Conservation (phyloP, 2,797 vertebrate genomes). For the Miichthys miiuy region DNA sequence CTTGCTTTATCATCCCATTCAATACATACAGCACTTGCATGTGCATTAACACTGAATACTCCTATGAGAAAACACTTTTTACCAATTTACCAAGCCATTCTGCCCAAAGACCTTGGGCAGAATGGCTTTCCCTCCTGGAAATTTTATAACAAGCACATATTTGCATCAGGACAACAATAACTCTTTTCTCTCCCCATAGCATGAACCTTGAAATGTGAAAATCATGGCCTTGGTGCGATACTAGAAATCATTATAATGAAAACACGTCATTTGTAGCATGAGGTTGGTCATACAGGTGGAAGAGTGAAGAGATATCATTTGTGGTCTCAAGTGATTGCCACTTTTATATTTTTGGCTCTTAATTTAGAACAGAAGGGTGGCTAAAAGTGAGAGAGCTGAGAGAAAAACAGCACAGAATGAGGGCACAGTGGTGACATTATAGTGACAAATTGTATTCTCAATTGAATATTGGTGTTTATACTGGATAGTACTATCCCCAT, state of each 20-base stretch:
- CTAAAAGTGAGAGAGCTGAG: constrained; percentile 4
- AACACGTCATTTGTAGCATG: constrained; percentile 41
- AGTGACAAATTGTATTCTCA: constrained; percentile 22
- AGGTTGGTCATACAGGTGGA: constrained; percentile 33
- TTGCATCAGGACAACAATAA: constrained; percentile 66
- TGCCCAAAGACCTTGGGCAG: constrained; percentile 51
- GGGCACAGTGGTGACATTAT: constrained; percentile 9
- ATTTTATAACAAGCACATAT: constrained; percentile 58
- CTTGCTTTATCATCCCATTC: constrained; percentile 42
- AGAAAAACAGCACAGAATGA: constrained; percentile 13
- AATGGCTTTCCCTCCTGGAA: constrained; percentile 41
- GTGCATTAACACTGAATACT: background rate
- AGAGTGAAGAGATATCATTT: constrained; percentile 44
- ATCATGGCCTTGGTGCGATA: constrained; percentile 46
- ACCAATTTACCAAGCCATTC: constrained; percentile 30
- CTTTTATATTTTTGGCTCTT: constrained; percentile 30
- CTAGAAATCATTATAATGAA: constrained; percentile 63
- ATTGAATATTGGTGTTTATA: constrained; percentile 20
- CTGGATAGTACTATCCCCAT: constrained; percentile 8
- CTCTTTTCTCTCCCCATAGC: constrained; percentile 48
- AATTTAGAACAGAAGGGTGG: constrained; percentile 24
- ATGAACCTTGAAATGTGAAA: constrained; percentile 78
- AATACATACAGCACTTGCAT: background rate
- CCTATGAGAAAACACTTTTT: constrained; percentile 32
- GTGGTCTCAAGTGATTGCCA: constrained; percentile 45